Base-by-base conservation (phyloP, 2,797 vertebrate species). In the Triplophysa bombifrons region DNA sequence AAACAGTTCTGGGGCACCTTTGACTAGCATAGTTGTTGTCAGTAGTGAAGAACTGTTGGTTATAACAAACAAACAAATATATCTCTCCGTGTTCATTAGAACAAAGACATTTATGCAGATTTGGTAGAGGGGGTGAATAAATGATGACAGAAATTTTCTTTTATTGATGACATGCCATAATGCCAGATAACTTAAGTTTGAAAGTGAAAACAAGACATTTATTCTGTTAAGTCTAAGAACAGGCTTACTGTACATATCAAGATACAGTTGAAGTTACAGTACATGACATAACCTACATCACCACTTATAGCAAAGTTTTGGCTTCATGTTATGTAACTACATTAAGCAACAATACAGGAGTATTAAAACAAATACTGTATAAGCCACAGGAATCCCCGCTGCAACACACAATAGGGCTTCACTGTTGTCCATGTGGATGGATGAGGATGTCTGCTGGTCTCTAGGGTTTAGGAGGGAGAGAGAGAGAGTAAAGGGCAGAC, bases 401-500 rank as follows among this genome's bases (percentile, higher is more conserved):
- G 60, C 25, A 61, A 30, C 27, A 61, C 25, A 6, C 58, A 60
- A 60, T n/a, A 12, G n/a, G 10, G 16, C 34, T 25, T 53, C 19
- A 38, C 16, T 5, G 9, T 8, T 41, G 16, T 16, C 38, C 17
- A 17, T 41, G 30, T 41, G 19, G 19, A 65, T 65, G 8, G 19
- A 77, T 38, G 38, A 60, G 41, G 38, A 22, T 12, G 2, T 34
- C 41, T 34, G 74, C 20, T 56, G 16, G 63, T 66, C 34, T 76
- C 63, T 50, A 55, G 63, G 41, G 41, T 69, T 77, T 68, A 38
- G 53, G 19, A 60, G 30, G 22, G 64, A 44, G 72, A 73, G 64
- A 44, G 72, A 73, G 64, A 75, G 58, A 61, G 30, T 60, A 22
- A 25, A 5, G 4, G 44, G 14, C 14, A 53, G 72, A 69, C 64